Evolutionary conservation across 1,140 invertebrate species (phyloP), one percentile per base, ranked within the genome.

Genomic region (Coptotermes formosanus): DNA sequence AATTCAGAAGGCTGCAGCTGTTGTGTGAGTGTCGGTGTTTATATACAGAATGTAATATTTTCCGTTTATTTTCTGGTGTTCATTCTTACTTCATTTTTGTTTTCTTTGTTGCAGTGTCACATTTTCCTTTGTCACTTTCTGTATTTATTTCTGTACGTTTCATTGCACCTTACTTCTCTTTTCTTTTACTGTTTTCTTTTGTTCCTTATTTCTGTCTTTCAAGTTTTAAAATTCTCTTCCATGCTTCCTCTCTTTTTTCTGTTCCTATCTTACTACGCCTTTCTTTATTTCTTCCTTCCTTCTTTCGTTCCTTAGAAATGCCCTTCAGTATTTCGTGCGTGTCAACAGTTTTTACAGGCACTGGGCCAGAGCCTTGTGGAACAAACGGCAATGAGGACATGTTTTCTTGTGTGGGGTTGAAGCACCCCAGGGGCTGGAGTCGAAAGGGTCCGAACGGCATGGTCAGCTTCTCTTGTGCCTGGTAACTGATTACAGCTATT

Each of bases 401-500:
- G 25, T 75, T 75, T 75, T 30, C 64, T 75, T 75, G 64, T 75
- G 64, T 12, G 64, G 52, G 19, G 52, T 21, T 55, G 14, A 55
- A 19, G 52, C 52, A 55, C 52, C 52, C 52, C 52, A 16, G 52
- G 19, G 52, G 52, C 52, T 55, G 14, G 14, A 75, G 14, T n/a
- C 64, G 9, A 25, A n/a, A 14, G 64, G 25, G n/a, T 75, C 25
- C n/a, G n/a, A 75, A 75, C 19, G 64, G 64, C 64, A 2, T 75
- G 64, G 64, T 75, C 64, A 75, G 64, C 64, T 75, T 30, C 64
- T 75, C 14, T 25, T 30, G 64, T 16, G 64, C n/a, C 30, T 75
- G 52, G 25, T 75, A 75, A 75, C 64, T 75, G 64, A 75, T 75
- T 25, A 75, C 64, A 11, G 64, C 64, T 75, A 75, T 75, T 75